These are phyloP conservation scores for Uropsilus gracilis DNA, from an alignment of 2,113 vertebrate species.

Conservation along the genomic window DNA sequence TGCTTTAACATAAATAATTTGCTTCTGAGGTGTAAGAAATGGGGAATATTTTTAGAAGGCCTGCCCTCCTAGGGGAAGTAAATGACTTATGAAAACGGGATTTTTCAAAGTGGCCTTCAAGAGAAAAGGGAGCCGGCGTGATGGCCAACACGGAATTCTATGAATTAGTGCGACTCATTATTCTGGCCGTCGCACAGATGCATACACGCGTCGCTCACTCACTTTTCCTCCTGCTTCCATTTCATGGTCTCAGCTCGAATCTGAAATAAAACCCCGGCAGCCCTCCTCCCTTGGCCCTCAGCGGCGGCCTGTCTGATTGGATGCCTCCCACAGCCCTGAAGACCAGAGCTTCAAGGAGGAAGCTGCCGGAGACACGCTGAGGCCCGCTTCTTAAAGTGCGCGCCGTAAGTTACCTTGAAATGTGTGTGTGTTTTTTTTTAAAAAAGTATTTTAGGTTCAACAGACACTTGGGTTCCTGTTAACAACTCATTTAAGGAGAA, in stretches of 20 bases:
- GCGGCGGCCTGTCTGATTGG: slow-evolving; percentile 86
- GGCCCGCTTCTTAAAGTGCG: slow-evolving; percentile 82
- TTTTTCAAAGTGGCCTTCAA: slow-evolving; percentile 87
- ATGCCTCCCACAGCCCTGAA: slow-evolving; percentile 85
- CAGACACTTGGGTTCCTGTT: slow-evolving; percentile 81
- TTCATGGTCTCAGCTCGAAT: slow-evolving; percentile 81
- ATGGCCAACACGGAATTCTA: slow-evolving; percentile 79
- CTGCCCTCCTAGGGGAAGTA: slow-evolving; percentile 86
- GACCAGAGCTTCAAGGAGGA: slow-evolving; percentile 86
- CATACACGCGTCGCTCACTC: neutral
- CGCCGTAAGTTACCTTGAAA: slow-evolving; percentile 83
- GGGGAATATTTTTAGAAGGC: slow-evolving; percentile 85
- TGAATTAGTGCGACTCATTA: slow-evolving; percentile 87
- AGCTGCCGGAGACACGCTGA: slow-evolving; percentile 84
- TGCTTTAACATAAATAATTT: slow-evolving; percentile 87
- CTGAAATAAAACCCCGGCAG: slow-evolving; percentile 81
- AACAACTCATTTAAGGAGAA: slow-evolving; percentile 82
- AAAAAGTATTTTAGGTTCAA: slow-evolving; percentile 83
- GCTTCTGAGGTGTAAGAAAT: slow-evolving; percentile 84
- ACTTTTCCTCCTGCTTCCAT: slow-evolving; percentile 77
- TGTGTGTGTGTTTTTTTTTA: slow-evolving; percentile 68
- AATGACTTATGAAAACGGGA: slow-evolving; percentile 86
- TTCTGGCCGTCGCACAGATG: slow-evolving; percentile 63
- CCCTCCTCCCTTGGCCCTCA: slow-evolving; percentile 82
- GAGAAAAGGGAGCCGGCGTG: slow-evolving; percentile 85